A percentile compares a stretch with the other conserved stretches of the same genome.
These are phyloP conservation scores for Emys orbicularis DNA, from an alignment of 2,797 vertebrate genomes.

Conservation along the genomic window DNA sequence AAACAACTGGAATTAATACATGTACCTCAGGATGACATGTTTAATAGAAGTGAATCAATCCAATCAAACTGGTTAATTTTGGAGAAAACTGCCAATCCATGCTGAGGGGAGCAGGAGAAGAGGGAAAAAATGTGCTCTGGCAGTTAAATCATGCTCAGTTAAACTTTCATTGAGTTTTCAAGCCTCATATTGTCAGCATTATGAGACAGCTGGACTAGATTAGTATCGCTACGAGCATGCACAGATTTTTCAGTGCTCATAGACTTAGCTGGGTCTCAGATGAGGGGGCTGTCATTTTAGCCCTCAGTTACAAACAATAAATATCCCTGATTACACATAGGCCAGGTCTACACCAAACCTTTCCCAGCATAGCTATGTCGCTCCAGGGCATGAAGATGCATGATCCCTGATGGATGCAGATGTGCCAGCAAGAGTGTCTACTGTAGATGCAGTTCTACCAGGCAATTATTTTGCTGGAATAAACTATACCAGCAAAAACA, in stretches of 20 bases:
- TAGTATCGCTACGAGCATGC: conserved; percentile 27
- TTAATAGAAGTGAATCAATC: conserved; percentile 24
- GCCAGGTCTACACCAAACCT: background rate
- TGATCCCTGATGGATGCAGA: background rate
- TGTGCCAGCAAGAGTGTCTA: background rate
- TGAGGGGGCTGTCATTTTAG: conserved; percentile 8
- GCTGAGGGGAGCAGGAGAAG: background rate
- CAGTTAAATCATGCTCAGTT: conserved; percentile 18
- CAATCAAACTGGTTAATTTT: background rate
- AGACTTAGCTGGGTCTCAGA: conserved; percentile 36
- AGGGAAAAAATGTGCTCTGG: conserved; percentile 7
- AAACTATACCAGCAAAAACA: background rate
- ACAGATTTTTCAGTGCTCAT: background rate
- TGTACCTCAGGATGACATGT: background rate
- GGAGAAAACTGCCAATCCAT: conserved; percentile 12
- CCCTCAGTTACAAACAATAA: conserved; percentile 1
- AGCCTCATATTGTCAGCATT: conserved; percentile 33
- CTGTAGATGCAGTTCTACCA: background rate
- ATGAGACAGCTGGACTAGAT: conserved; percentile 54
- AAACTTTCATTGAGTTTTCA: conserved; percentile 49
- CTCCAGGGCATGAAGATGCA: background rate
- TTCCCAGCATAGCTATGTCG: background rate
- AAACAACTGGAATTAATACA: background rate
- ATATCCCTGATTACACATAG: background rate
- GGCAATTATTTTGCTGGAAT: background rate